A percentile compares a stretch with the other conserved stretches of the same genome.
Evolutionary conservation across 1,140 invertebrate species (phyloP).

Genomic region (Drosophila sturtevanti): DNA sequence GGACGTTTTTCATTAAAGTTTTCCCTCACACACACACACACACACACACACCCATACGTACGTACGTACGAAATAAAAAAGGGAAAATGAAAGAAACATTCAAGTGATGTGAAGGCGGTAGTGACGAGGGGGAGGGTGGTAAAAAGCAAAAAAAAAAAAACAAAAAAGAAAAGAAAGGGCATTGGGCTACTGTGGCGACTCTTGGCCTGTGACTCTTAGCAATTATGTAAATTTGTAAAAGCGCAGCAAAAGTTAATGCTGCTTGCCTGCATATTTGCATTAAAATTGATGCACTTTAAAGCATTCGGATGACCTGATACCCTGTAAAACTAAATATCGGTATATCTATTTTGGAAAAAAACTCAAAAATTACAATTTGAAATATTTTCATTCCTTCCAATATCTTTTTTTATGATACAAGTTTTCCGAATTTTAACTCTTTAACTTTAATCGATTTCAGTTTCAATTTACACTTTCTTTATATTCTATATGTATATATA

Average conservation of each 20-base stretch:
- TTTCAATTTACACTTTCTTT: too few species aligned
- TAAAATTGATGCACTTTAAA: constrained; percentile 77
- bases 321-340: not conserved
- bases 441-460: too few species aligned
- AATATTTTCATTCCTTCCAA: too few species aligned
- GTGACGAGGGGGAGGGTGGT: too few species aligned
- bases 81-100: not conserved
- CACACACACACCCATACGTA: constrained; percentile 24
- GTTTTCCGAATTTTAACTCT: too few species aligned
- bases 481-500: too few species aligned
- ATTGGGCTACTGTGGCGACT: constrained; percentile 14
- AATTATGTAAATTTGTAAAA: constrained; percentile 75
- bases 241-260: constrained; percentile 70
- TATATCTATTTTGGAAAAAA: not conserved
- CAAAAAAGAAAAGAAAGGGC: too few species aligned
- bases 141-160: not conserved
- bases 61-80: not conserved
- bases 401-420: too few species aligned
- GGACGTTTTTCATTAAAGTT: constrained; percentile 65
- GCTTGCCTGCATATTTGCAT: constrained; percentile 72
- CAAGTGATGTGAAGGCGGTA: not conserved
- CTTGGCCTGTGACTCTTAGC: constrained; percentile 52
- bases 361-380: too few species aligned
- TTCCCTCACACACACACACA: constrained; percentile 15
- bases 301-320: constrained; percentile 40